phyloP scores from a whole-genome alignment of 1,140 invertebrate species.

The Pseudomyrmex gracilis region DNA sequence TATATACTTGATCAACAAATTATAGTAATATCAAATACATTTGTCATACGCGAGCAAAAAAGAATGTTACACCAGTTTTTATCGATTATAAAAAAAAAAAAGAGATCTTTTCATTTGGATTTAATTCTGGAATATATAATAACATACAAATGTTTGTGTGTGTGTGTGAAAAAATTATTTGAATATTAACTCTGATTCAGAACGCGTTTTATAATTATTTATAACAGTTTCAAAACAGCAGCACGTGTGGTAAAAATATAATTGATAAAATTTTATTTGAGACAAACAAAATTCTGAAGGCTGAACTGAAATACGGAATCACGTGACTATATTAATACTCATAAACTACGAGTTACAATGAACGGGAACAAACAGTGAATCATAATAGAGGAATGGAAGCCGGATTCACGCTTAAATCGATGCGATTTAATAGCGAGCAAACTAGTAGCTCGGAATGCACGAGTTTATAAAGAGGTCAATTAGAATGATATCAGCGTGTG shows the following conservation, averaged over 20 bases:
- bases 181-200: background rate
- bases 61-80: too few species aligned
- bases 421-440: constrained; percentile 42
- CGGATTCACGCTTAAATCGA: constrained; percentile 37
- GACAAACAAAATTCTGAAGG: background rate
- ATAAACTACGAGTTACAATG: constrained; percentile 5
- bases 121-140: background rate
- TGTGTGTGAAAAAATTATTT: background rate
- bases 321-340: background rate
- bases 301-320: background rate
- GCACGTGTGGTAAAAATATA: background rate
- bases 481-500: constrained; percentile 52
- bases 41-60: too few species aligned
- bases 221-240: background rate
- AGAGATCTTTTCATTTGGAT: constrained; percentile 12
- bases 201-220: background rate
- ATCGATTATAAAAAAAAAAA: background rate
- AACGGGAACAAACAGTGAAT: constrained; percentile 17
- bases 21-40: constrained; percentile 13
- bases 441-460: constrained; percentile 16
- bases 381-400: constrained; percentile 33
- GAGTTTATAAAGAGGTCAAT: constrained; percentile 55
- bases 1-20: too few species aligned
- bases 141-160: too few species aligned
- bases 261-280: background rate